phyloP scores from a whole-genome alignment of 2,888 invertebrate species.

The Drosophila austrosaltans region DNA sequence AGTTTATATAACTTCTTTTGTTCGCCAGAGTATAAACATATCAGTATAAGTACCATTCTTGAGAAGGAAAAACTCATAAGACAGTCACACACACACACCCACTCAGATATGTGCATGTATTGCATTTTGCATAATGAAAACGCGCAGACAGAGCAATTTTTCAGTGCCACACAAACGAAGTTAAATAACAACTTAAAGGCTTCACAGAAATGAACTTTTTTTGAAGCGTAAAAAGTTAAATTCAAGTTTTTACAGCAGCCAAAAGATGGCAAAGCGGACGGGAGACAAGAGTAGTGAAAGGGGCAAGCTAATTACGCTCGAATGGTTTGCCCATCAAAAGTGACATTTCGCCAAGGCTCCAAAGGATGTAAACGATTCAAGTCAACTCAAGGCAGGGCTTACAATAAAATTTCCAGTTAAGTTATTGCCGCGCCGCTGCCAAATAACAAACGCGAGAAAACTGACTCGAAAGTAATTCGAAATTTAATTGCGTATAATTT shows the following conservation, averaged over 20 bases:
- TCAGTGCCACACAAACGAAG: slow-evolving; percentile 54
- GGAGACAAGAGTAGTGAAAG: neutral
- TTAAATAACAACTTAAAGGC: slow-evolving; percentile 60
- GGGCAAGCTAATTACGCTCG: slow-evolving; percentile 45
- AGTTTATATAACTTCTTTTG: slow-evolving; percentile 1
- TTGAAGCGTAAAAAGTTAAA: slow-evolving; percentile 47
- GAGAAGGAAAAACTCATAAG: slow-evolving; percentile 29
- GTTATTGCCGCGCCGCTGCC: slow-evolving; percentile 65
- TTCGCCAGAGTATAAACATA: slow-evolving; percentile 9
- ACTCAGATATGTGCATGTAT: slow-evolving; percentile 25
- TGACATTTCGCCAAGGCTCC: slow-evolving; percentile 56
- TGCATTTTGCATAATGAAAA: slow-evolving; percentile 66
- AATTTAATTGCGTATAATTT: slow-evolving; percentile 78
- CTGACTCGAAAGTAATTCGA: slow-evolving; percentile 72
- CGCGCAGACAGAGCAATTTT: slow-evolving; percentile 62
- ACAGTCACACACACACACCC: slow-evolving; percentile 27
- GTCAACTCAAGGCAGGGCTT: slow-evolving; percentile 43
- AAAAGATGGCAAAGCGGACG: neutral
- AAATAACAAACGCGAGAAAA: slow-evolving; percentile 45
- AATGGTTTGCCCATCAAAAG: slow-evolving; percentile 64
- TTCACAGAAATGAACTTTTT: slow-evolving; percentile 26
- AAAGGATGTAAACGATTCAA: neutral
- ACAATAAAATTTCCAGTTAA: slow-evolving; percentile 76
- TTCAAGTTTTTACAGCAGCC: slow-evolving; percentile 23
- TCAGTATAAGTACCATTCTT: neutral